These are phyloP conservation scores for Staurois parvus DNA, from an alignment of 2,797 vertebrate species.

Conservation along the genomic window DNA sequence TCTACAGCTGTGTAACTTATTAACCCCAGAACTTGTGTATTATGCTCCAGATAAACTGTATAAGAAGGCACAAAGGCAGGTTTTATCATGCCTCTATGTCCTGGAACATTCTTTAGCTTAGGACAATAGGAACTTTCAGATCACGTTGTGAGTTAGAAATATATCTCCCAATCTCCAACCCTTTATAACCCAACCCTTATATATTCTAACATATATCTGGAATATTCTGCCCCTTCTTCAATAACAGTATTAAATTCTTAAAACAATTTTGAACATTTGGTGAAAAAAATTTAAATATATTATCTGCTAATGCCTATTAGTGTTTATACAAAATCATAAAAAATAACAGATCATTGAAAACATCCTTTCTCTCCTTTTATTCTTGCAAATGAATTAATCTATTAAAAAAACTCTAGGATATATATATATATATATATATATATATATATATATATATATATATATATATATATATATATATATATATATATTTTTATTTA, in stretches of 20 bases:
- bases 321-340: not conserved
- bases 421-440: too few species aligned
- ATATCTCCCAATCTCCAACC: not conserved
- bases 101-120: conserved; percentile 73
- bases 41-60: conserved; percentile 72
- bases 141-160: conserved; percentile 19
- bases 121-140: conserved; percentile 70
- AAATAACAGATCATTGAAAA: too few species aligned
- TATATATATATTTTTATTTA: too few species aligned
- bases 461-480: too few species aligned
- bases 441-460: too few species aligned
- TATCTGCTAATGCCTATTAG: not conserved
- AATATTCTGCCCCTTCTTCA: not conserved
- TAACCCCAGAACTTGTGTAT: conserved; percentile 75
- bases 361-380: too few species aligned
- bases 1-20: conserved; percentile 80
- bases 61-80: conserved; percentile 85
- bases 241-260: too few species aligned
- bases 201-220: not conserved
- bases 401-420: too few species aligned
- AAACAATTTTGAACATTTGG: not conserved
- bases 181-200: not conserved
- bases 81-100: conserved; percentile 81
- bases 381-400: too few species aligned
- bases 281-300: not conserved